Percentiles rank a stretch among this genome's conserved stretches.
Conservation (phyloP, 2,888 invertebrate species). For the Drosophila mulleri region DNA sequence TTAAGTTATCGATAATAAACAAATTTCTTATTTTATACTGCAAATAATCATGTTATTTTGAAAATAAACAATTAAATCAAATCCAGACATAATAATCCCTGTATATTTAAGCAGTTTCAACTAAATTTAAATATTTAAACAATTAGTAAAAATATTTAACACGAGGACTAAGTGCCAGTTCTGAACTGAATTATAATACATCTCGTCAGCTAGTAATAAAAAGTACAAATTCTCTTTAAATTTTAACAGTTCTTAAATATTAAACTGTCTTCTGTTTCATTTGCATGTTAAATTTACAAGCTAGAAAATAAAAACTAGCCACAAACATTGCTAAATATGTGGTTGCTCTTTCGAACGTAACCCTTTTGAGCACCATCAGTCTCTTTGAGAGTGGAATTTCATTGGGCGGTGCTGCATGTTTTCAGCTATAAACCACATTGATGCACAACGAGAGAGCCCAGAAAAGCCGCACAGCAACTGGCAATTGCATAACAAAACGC, state of each 20-base stretch:
- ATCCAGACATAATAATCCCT: too few species aligned
- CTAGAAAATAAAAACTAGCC: constrained; percentile 1
- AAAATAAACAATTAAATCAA: too few species aligned
- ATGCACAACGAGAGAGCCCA: constrained; percentile 35
- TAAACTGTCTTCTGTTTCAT: not conserved
- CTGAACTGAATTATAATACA: too few species aligned
- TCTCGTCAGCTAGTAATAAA: not conserved
- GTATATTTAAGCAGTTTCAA: too few species aligned
- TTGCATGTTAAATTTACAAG: not conserved
- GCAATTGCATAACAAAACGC: constrained; percentile 29
- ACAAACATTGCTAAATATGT: constrained; percentile 21
- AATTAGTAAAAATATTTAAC: not conserved
- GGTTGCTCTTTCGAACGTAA: not conserved
- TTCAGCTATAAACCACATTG: constrained; percentile 34
- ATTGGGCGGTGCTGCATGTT: not conserved
- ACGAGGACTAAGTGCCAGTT: too few species aligned
- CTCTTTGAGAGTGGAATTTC: constrained; percentile 8
- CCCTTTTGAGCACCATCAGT: not conserved
- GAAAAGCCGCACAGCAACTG: constrained; percentile 41
- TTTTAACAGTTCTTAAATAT: not conserved
- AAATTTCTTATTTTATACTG: not conserved
- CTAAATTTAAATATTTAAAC: not conserved
- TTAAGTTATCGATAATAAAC: not conserved
- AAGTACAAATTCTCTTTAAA: not conserved
- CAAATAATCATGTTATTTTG: not conserved